Base-by-base conservation (phyloP, 2,888 invertebrate species). In the Drosophila prostipennis region DNA sequence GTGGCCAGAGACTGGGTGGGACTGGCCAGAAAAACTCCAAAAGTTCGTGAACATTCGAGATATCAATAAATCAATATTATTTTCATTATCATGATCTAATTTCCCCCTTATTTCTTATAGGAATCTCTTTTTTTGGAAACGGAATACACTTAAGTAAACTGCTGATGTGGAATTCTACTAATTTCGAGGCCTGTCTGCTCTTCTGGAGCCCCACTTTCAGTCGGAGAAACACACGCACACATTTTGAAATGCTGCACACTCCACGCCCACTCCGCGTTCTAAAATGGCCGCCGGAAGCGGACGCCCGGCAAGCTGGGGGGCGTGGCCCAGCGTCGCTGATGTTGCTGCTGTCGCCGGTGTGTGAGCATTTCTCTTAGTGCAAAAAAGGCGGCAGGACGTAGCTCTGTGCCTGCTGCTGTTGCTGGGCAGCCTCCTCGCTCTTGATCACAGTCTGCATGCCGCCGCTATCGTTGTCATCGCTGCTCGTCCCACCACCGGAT, bases 321-420 rank as follows among this genome's bases (percentile, higher is more conserved):
- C 65, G 67, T 52, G 65, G 72, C 67, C 59, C 69, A 59, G 70
- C 74, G 77, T 52, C 74, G 67, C 7, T 64, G 65, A 16, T 83
- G 87, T 60, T 86, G 80, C 55, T 78, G 81, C 60, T 85, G 89
- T 70, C 88, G 91, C 53, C 90, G 90, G 73, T 89, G 91, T 85
- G 90, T 89, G 90, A 92, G 91, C 91, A 91, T 91, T 91, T 91
- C 90, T 80, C 89, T 92, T 84, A 92, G 84, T 91, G 92, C 91
- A 92, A 92, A 92, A 92, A 92, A 91, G 92, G 91, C 76, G 92
- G 92, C 89, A 92, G 78, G 46, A 92, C 92, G 79, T 92, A 92
- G 78, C 87, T 92, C 72, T 92, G 92, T n/a, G 91, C 89, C 74
- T 91, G 80, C 71, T 90, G 64, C 51, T 45, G 46, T 3, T 46